Evolutionary conservation across 92 coral and sea anemone genomes (phyloP), one percentile per base, ranked within the genome.

Genomic region (Parazoanthus atlanticus): DNA sequence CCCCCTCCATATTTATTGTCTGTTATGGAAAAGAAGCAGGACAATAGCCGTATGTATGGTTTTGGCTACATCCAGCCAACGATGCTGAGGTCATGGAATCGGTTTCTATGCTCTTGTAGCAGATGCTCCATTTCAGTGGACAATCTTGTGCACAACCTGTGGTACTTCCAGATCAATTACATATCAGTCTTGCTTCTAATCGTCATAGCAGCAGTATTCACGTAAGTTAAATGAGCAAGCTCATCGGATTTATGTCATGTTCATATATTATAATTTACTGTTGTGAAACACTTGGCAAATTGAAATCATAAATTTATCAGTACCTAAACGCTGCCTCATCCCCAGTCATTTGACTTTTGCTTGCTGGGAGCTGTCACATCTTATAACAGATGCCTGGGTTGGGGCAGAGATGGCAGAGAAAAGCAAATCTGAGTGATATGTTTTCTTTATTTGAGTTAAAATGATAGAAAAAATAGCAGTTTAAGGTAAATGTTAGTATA

Each of bases 161-260:
- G 87, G 87, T 84, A 84, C 76, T 84, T 84, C 33, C 87, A 84
- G 79, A 33, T 67, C 64, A 84, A 84, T 52, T 84, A 84, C 87
- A 84, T 84, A n/a, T 84, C 87, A 69, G 78, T 84, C 26, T 70
- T 84, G 67, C 78, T 84, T 69, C 64, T 74, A 49, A 56, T 71
- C 15, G 19, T 84, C 54, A 17, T 84, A 7, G 54, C 66, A 12
- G 87, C 87, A 29, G 31, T 84, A 43, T 47, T 84, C 65, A 43
- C 16, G 87, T 84, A 84, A 70, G 87, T 84, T 28, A 26, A 78
- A 41, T 28, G 17, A 17, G 80, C 17, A 13, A 26, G 15, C 41
- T 25, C n/a, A 11, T 34, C 13, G 32, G 76, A 71, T 28, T 71
- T 52, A 52, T 52, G 58, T 52, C 58, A 52, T 46, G 49, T 46